Percentiles rank a stretch among this genome's conserved stretches.
These are phyloP conservation scores for Cyprinus carpio DNA, from an alignment of 2,113 vertebrate genomes.

Conservation along the genomic window DNA sequence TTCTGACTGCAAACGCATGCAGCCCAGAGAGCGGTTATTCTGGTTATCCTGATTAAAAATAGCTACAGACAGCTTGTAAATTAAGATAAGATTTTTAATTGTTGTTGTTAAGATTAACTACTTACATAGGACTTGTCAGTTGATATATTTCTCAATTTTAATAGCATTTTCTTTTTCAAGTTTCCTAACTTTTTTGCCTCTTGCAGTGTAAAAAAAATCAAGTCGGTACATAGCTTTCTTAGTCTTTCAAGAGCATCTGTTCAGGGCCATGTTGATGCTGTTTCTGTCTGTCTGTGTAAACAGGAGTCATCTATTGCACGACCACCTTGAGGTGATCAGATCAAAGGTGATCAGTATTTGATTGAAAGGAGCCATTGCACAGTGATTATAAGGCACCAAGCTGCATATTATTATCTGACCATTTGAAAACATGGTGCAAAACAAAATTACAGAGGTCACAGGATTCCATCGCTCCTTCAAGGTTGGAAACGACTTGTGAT, in stretches of 20 bases:
- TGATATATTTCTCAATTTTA: not conserved
- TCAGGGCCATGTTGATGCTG: not conserved
- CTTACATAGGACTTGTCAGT: not conserved
- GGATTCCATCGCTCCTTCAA: slow-evolving; percentile 90
- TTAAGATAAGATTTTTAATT: not conserved
- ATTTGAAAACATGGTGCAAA: slow-evolving; percentile 84
- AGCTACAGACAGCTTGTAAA: not conserved
- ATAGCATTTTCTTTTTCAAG: not conserved
- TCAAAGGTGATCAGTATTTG: slow-evolving; percentile 20
- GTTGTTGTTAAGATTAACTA: not conserved
- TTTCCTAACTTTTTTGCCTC: not conserved
- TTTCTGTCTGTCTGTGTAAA: not conserved
- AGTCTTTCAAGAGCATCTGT: not conserved
- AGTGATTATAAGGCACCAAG: slow-evolving; percentile 47
- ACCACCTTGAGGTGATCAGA: slow-evolving; percentile 36
- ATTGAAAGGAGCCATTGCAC: not conserved
- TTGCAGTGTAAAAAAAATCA: not conserved
- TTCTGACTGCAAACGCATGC: not conserved
- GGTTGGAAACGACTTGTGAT: slow-evolving; percentile 68
- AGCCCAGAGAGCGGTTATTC: not conserved
- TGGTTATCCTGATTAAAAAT: not conserved
- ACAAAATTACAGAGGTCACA: slow-evolving; percentile 84
- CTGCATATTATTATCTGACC: slow-evolving; percentile 52
- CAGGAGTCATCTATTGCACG: slow-evolving; percentile 34
- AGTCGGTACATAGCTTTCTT: not conserved